phyloP scores from a whole-genome alignment of 2,113 vertebrate species.

The Gnathonemus longibarbis region DNA sequence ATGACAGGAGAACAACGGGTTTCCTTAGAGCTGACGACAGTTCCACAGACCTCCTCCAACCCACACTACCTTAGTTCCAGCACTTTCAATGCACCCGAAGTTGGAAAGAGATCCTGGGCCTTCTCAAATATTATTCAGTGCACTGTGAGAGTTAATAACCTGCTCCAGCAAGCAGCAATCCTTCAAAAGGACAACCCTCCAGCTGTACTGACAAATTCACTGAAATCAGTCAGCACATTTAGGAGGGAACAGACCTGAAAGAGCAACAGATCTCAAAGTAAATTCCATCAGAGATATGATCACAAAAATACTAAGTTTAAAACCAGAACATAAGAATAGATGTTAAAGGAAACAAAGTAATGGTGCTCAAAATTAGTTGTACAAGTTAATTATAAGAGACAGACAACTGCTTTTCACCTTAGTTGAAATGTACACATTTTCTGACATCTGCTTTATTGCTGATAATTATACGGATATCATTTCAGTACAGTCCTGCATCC shows the following conservation, averaged over 20 bases:
- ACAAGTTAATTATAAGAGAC: neutral
- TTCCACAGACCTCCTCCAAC: neutral
- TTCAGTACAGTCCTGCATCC: neutral
- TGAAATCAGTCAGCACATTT: slow-evolving; percentile 58
- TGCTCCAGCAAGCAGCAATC: neutral
- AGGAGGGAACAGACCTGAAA: slow-evolving; percentile 69
- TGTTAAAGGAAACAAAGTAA: neutral
- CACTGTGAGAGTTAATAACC: neutral
- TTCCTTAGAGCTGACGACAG: neutral
- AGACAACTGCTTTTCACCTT: neutral
- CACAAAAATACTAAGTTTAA: neutral
- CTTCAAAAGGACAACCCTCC: slow-evolving; percentile 55
- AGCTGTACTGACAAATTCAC: slow-evolving; percentile 27
- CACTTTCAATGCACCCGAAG: neutral
- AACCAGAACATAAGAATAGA: neutral
- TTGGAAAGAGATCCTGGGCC: neutral
- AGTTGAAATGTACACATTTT: neutral
- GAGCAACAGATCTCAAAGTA: neutral
- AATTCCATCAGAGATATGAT: neutral
- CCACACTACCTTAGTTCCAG: neutral
- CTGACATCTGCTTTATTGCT: neutral
- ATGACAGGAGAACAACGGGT: neutral
- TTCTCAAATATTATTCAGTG: neutral
- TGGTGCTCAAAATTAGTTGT: neutral
- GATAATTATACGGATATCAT: neutral